Base-by-base conservation (phyloP, 1,140 invertebrate genomes). In the Samia ricini region DNA sequence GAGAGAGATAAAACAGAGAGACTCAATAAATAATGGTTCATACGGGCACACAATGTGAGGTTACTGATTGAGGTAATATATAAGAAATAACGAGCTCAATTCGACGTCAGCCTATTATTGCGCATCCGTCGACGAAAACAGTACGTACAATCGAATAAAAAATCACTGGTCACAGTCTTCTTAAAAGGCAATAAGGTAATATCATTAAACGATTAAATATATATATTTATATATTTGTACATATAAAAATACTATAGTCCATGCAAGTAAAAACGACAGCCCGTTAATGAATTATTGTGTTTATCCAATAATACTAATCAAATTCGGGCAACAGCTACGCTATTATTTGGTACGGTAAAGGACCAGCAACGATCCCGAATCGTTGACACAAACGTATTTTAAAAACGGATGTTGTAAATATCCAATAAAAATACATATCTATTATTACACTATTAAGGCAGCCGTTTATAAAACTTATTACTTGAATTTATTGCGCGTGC, bases 281-380 rank as follows among this genome's bases (percentile, higher is more conserved):
- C 6, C 26, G 10, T 29, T 5, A 10, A 29, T 10, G 26, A 10
- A 29, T 10, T 10, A 29, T 5, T 29, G 26, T 29, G 10, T n/a
- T n/a, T n/a, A n/a, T n/a, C n/a, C 26, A 29, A 5, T 29, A 10
- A 10, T 29, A 29, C 4, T 0, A 1, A 5, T 1, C 10, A 5
- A 29, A 23, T 42, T 24, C 20, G 50, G 64, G 66, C 69, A 62
- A 63, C 76, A 69, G 77, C 80, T 75, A 76, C 84, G 80, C 85
- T 88, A 76, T 78, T 88, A 89, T 89, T 89, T 88, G 87, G 85
- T 87, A 88, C 85, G 70, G 60, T 68, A 70, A 65, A 72, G 68
- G 62, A 19, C 64, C 66, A 71, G 26, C 51, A 57, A 58, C 66
- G 64, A 66, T 58, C 64, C 12, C 36, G 54, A 63, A 62, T 60